Percentiles rank a stretch among this genome's conserved stretches.
Evolutionary conservation across 2,797 vertebrate species (phyloP).

Genomic region (Sebastolobus alascanus): DNA sequence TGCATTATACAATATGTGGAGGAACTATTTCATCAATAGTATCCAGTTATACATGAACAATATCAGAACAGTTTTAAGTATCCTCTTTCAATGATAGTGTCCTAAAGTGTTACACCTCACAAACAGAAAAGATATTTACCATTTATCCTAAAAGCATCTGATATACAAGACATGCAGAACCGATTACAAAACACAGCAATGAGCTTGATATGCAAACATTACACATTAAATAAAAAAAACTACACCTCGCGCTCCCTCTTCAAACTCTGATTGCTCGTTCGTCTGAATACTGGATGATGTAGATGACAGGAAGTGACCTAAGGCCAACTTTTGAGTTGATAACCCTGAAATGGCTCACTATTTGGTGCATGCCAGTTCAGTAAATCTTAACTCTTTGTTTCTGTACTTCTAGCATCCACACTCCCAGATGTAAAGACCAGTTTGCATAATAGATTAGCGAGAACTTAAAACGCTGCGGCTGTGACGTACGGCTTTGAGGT

Average conservation of each 20-base stretch:
- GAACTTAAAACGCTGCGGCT: slow-evolving; percentile 49
- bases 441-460: slow-evolving; percentile 73
- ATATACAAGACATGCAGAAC: slow-evolving; percentile 14
- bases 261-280: background rate
- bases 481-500: slow-evolving; percentile 70
- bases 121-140: background rate
- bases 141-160: slow-evolving; percentile 2
- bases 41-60: slow-evolving; percentile 18
- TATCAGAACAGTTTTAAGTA: slow-evolving; percentile 8
- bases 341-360: slow-evolving; percentile 36
- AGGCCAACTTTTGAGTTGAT: slow-evolving; percentile 36
- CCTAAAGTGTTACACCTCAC: slow-evolving; percentile 24
- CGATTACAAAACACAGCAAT: slow-evolving; percentile 26
- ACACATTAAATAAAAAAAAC: background rate
- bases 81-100: background rate
- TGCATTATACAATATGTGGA: slow-evolving; percentile 4
- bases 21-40: background rate
- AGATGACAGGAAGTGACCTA: slow-evolving; percentile 18
- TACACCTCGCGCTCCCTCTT: background rate
- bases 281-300: background rate
- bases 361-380: slow-evolving; percentile 26
- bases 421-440: slow-evolving; percentile 41
- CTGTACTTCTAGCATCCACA: slow-evolving; percentile 21
- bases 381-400: slow-evolving; percentile 15
- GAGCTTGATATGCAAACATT: slow-evolving; percentile 16